These are phyloP conservation scores for Nothoprocta pentlandii DNA, from an alignment of 2,113 vertebrate genomes.

Conservation along the genomic window DNA sequence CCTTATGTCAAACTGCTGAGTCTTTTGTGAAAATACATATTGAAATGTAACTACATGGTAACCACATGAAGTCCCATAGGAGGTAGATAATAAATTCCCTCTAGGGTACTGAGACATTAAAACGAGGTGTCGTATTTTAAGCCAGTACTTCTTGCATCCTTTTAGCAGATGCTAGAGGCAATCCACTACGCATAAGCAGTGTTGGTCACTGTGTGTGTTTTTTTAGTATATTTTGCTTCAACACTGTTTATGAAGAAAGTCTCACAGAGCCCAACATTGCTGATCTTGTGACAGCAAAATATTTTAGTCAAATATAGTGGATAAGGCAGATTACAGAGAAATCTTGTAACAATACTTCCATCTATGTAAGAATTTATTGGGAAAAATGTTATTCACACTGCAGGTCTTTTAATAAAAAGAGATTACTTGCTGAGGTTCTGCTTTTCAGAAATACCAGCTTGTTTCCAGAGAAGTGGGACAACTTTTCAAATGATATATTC, in stretches of 20 bases:
- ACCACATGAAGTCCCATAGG: background rate
- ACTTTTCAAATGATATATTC: background rate
- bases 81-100: background rate
- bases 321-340: background rate
- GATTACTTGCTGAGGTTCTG: background rate
- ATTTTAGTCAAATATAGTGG: background rate
- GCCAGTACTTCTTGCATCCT: background rate
- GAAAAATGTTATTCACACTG: background rate
- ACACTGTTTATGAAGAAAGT: conserved; percentile 19
- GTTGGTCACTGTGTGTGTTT: background rate
- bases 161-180: background rate
- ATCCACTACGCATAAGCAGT: conserved; percentile 50
- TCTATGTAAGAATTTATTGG: background rate
- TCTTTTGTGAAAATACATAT: background rate
- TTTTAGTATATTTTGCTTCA: background rate
- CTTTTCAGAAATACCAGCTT: background rate
- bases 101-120: background rate
- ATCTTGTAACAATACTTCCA: background rate
- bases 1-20: background rate
- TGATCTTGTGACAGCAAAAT: background rate
- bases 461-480: background rate
- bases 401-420: background rate
- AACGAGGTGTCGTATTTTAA: background rate
- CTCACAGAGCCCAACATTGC: background rate
- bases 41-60: background rate